These are phyloP conservation scores for Hypercompe scribonia DNA, from an alignment of 2,888 invertebrate species.

Conservation along the genomic window DNA sequence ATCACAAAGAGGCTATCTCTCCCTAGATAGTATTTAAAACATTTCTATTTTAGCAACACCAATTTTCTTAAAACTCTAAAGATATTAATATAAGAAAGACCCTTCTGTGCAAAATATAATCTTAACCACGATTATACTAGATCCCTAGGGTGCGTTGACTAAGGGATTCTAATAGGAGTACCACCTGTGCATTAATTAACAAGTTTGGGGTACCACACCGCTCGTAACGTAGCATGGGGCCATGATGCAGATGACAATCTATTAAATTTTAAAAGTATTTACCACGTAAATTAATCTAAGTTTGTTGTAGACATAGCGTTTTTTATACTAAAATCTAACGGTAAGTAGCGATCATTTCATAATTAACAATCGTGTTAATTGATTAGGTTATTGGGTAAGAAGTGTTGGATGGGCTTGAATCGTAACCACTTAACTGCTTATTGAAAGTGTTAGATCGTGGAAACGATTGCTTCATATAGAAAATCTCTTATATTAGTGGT, in stretches of 20 bases:
- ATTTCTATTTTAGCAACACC: neutral
- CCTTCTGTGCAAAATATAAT: neutral
- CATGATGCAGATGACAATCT: constrained; percentile 12
- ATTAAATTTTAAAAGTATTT: constrained; percentile 2
- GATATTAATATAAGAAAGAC: neutral
- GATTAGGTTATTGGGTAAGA: neutral
- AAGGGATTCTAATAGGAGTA: constrained; percentile 19
- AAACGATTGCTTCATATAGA: no score
- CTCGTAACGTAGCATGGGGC: constrained; percentile 13
- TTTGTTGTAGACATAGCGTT: neutral
- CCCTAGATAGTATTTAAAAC: neutral
- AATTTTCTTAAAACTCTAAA: neutral
- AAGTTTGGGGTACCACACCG: constrained; percentile 14
- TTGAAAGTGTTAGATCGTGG: no score
- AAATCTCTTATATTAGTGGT: no score
- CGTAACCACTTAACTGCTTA: no score
- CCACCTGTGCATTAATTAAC: constrained; percentile 21
- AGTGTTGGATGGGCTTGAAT: no score
- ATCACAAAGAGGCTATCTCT: neutral
- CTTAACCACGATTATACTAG: constrained; percentile 8
- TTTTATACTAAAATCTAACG: neutral
- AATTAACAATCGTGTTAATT: neutral
- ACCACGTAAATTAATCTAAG: constrained; percentile 1
- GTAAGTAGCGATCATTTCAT: neutral
- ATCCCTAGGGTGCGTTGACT: constrained; percentile 9